phyloP scores from a whole-genome alignment of 2,113 vertebrate genomes.

The Rana temporaria region DNA sequence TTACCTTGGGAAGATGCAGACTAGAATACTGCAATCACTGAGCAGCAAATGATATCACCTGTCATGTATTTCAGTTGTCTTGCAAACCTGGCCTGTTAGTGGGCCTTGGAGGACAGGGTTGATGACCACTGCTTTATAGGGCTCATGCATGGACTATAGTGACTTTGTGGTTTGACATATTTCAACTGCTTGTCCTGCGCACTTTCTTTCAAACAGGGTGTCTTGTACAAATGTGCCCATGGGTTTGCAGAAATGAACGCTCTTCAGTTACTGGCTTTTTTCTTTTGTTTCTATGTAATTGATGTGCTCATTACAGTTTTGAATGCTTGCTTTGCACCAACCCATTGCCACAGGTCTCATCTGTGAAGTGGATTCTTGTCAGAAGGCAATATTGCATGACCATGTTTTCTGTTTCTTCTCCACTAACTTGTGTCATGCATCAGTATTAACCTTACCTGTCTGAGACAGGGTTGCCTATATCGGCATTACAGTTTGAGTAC shows the following conservation, averaged over 20 bases:
- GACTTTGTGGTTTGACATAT: constrained; percentile 70
- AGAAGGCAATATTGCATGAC: constrained; percentile 84
- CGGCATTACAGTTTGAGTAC: constrained; percentile 63
- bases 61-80: no score
- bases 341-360: constrained; percentile 79
- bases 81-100: no score
- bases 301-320: constrained; percentile 73
- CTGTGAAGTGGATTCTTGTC: constrained; percentile 79
- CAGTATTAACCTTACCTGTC: constrained; percentile 86
- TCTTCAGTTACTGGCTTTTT: constrained; percentile 65
- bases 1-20: no score
- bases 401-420: constrained; percentile 73
- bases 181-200: constrained; percentile 72
- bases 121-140: no score
- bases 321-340: constrained; percentile 79
- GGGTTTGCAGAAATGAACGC: constrained; percentile 70
- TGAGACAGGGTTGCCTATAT: constrained; percentile 75
- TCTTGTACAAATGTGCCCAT: constrained; percentile 77
- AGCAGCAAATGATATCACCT: no score
- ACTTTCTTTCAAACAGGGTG: constrained; percentile 78
- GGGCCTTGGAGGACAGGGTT: no score
- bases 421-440: constrained; percentile 85
- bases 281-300: constrained; percentile 72
- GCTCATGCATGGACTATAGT: constrained; percentile 78
- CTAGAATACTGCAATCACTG: no score